Evolutionary conservation across 2,797 vertebrate genomes (phyloP), one percentile per base, ranked within the genome.

Genomic region (Nannoperca obscura): DNA sequence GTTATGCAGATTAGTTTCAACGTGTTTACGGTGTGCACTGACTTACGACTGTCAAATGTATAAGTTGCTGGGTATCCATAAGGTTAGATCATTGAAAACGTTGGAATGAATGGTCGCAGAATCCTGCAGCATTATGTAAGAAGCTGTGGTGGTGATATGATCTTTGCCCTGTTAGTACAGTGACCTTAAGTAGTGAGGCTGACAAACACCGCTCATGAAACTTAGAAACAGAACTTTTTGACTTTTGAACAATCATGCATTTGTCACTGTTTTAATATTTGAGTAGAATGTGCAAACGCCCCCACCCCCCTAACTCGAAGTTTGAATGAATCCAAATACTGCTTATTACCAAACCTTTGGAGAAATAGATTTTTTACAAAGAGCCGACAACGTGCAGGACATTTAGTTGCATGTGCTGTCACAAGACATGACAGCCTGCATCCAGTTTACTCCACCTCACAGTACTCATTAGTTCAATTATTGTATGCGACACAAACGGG

Each of bases 351-450:
- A 50, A 50, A 2, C 0, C 2, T 27, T 36, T 57, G 8, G 19
- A 2, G 11, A 30, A 12, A 36, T 52, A 2, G n/a, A 15, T 53
- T 44, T 44, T 44, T 61, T 42, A n/a, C 3, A 54, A 24, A 78
- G 40, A 74, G 32, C 24, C 22, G 53, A 54, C 30, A 60, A 58
- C 5, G n/a, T 71, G 38, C n/a, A 57, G 63, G 14, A 70, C 2
- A 55, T 71, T 75, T 34, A 32, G 10, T 19, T 74, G 75, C 89
- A 89, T 82, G 88, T 92, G 90, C 79, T 72, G 89, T 94, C 94
- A 94, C 89, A 90, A 91, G 93, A 91, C 92, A 19, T 55, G 70
- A 57, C 84, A 72, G 69, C 52, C 67, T 76, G 83, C 62, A 38
- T 4, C 72, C 50, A 88, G 76, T 87, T 94, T 89, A 78, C 79